Evolutionary conservation across 2,797 vertebrate species (phyloP).

Genomic region (Thalassophryne amazonica): DNA sequence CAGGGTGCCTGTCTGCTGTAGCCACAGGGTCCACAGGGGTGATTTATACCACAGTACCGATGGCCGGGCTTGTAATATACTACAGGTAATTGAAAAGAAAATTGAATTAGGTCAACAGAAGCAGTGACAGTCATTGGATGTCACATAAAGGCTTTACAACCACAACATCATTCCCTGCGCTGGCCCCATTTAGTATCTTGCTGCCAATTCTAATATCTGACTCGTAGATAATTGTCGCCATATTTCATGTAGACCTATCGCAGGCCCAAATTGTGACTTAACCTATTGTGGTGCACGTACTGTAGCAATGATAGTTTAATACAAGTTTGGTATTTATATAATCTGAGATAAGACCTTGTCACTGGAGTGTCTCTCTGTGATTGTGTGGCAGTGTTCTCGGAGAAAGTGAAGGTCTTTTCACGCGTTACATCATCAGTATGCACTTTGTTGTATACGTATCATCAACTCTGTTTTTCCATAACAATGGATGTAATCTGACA

Average conservation of each 20-base stretch:
- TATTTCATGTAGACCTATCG: constrained; percentile 63
- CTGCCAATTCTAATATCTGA: constrained; percentile 55
- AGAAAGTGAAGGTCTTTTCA: constrained; percentile 19
- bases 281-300: constrained; percentile 28
- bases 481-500: too few relatives aligned
- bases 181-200: constrained; percentile 44
- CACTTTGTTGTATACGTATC: background rate
- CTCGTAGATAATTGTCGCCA: constrained; percentile 56
- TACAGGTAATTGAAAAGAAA: constrained; percentile 79
- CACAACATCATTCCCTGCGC: constrained; percentile 43
- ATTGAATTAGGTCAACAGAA: constrained; percentile 79
- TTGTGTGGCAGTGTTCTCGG: constrained; percentile 20
- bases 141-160: constrained; percentile 60
- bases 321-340: constrained; percentile 45
- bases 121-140: constrained; percentile 58
- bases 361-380: background rate
- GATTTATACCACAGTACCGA: constrained; percentile 61
- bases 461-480: too few relatives aligned
- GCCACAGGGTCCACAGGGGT: constrained; percentile 39
- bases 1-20: constrained; percentile 42
- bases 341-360: constrained; percentile 61
- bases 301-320: constrained; percentile 42
- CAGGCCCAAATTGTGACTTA: constrained; percentile 16
- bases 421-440: constrained; percentile 4
- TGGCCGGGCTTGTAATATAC: constrained; percentile 72